Evolutionary conservation across 2,113 vertebrate species (phyloP).

Genomic region (Pimephales promelas): DNA sequence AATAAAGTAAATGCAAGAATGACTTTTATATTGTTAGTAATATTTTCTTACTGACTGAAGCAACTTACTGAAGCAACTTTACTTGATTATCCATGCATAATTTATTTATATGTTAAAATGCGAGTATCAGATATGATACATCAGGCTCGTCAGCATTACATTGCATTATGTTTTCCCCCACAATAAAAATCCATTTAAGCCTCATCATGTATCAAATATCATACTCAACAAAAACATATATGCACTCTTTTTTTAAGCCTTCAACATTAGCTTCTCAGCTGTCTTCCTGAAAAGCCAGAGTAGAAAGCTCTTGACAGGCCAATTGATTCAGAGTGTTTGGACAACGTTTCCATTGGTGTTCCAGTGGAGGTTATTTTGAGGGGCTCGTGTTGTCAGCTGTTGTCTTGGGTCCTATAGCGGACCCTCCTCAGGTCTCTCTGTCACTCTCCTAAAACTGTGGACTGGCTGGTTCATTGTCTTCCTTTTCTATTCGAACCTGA

Average conservation of each 20-base stretch:
- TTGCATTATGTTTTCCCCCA: background rate
- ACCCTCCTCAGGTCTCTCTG: slow-evolving; percentile 56
- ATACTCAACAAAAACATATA: background rate
- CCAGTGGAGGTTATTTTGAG: slow-evolving; percentile 73
- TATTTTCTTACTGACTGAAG: background rate
- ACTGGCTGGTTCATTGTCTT: slow-evolving; percentile 52
- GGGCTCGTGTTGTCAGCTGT: slow-evolving; percentile 65
- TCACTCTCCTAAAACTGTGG: slow-evolving; percentile 43
- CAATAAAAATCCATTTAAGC: background rate
- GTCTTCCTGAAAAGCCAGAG: slow-evolving; percentile 33
- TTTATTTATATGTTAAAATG: background rate
- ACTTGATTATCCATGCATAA: background rate
- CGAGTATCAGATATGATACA: background rate
- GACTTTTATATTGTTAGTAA: background rate
- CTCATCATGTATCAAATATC: background rate
- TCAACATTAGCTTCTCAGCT: background rate
- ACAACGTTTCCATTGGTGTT: slow-evolving; percentile 29
- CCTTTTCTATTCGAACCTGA: slow-evolving; percentile 15
- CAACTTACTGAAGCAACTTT: background rate
- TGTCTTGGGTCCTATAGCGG: slow-evolving; percentile 54
- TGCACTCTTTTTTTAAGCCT: background rate
- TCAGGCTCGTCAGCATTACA: background rate
- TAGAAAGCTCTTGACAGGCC: slow-evolving; percentile 9
- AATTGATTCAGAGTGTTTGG: slow-evolving; percentile 10
- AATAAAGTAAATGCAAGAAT: background rate